Evolutionary conservation across 2,888 invertebrate genomes (phyloP).

Genomic region (Scelioninae gen. 2): DNA sequence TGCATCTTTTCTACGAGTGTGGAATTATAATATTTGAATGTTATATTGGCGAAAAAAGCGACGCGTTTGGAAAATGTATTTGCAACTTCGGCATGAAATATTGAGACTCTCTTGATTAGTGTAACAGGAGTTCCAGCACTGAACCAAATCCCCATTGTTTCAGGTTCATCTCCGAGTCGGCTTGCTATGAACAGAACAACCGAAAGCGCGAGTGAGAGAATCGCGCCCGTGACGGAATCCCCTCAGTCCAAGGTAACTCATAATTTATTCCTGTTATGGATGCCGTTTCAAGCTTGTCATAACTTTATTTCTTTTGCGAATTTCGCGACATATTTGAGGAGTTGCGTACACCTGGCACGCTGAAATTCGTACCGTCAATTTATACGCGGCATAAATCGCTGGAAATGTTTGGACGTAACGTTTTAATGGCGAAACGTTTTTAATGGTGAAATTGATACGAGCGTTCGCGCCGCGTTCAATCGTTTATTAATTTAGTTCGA

Average conservation of each 20-base stretch:
- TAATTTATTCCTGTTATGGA: slow-evolving; percentile 52
- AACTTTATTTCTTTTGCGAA: slow-evolving; percentile 61
- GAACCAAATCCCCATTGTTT: slow-evolving; percentile 67
- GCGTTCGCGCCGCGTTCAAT: no score
- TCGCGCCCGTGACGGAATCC: slow-evolving; percentile 74
- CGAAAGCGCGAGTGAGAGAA: slow-evolving; percentile 71
- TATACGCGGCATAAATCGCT: slow-evolving; percentile 22
- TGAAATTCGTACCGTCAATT: slow-evolving; percentile 10
- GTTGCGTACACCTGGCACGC: slow-evolving; percentile 51
- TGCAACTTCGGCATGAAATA: no score
- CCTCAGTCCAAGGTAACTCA: slow-evolving; percentile 76
- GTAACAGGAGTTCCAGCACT: no score
- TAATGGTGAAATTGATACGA: no score
- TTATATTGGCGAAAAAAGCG: no score
- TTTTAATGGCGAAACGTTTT: no score
- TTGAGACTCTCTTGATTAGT: no score
- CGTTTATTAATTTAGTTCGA: no score
- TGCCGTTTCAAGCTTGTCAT: slow-evolving; percentile 61
- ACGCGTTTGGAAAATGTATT: no score
- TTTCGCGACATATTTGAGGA: slow-evolving; percentile 52
- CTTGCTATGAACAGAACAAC: slow-evolving; percentile 76
- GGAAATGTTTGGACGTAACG: no score
- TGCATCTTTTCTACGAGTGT: slow-evolving; percentile 21
- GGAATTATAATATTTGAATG: slow-evolving; percentile 46
- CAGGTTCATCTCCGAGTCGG: slow-evolving; percentile 77